Evolutionary conservation across 2,888 invertebrate species (phyloP), one percentile per base, ranked within the genome.

Genomic region (Metellina segmentata): DNA sequence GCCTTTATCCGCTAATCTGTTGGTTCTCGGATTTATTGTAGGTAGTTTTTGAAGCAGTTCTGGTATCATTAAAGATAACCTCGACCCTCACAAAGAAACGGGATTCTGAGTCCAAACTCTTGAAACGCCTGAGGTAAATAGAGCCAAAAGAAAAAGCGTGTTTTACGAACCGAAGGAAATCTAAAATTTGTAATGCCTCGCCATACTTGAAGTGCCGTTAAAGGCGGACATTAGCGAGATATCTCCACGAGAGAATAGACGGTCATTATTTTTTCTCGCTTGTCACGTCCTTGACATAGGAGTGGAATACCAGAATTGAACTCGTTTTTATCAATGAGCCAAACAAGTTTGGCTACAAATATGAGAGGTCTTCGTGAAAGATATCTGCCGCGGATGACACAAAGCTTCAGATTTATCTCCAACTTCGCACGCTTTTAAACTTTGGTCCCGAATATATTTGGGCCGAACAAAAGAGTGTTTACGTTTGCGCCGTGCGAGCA

Each of bases 331-430:
- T 71, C 82, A 82, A 82, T 82, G 70, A 16, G 20, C 51, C 49
- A 82, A 82, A 82, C 82, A 70, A 20, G 82, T 82, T 82, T 69
- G 71, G 20, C 71, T 19, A 19, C 82, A 81, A 81, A 81, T 81
- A 53, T 61, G 79, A 81, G 20, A 16, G 49, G 82, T 49, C 70
- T 82, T 71, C 7, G 51, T 71, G 34, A 16, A 70, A 81, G 52
- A 79, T 2, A 34, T 19, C 51, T 78, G 7, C 11, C 52, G n/a
- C 6, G 52, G 78, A 53, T 61, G 79, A 79, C 79, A 79, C 69
- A 61, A 79, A 79, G 9, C 79, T 61, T 20, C 61, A 61, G 61
- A 79, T 79, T 79, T 79, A 79, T 79, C 53, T 61, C 61, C 34
- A 11, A 20, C 53, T 79, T 79, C 20, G 13, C 79, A 79, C 79